Percentiles rank a stretch among this genome's conserved stretches.
Evolutionary conservation across 2,888 invertebrate species (phyloP).

Genomic region (Drosophila phalerata): DNA sequence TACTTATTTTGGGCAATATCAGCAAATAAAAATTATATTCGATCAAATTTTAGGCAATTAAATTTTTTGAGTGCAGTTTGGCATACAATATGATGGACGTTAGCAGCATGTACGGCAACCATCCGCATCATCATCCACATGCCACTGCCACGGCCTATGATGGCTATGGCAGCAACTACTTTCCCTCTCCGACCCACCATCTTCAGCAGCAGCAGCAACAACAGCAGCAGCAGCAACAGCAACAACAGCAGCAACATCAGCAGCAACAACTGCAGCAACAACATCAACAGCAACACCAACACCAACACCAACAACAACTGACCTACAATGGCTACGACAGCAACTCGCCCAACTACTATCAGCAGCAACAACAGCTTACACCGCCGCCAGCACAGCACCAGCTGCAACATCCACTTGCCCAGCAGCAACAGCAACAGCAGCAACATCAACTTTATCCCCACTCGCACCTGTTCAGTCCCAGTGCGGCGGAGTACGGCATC

Average conservation of each 20-base stretch:
- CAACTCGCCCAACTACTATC: slow-evolving; percentile 74
- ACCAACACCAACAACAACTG: slow-evolving; percentile 68
- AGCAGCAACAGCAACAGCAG: slow-evolving; percentile 51
- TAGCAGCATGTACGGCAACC: slow-evolving; percentile 86
- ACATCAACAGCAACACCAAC: slow-evolving; percentile 62
- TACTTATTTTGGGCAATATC: slow-evolving; percentile 8
- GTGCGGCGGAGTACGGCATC: slow-evolving; percentile 85
- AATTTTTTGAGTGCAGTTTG: slow-evolving; percentile 48
- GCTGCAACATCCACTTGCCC: slow-evolving; percentile 59
- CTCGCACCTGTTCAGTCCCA: slow-evolving; percentile 85
- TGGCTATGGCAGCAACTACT: slow-evolving; percentile 81
- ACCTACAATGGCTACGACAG: slow-evolving; percentile 79
- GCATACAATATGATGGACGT: slow-evolving; percentile 86
- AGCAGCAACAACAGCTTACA: slow-evolving; percentile 73
- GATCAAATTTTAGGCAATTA: slow-evolving; percentile 42
- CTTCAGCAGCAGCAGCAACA: slow-evolving; percentile 58
- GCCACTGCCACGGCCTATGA: slow-evolving; percentile 76
- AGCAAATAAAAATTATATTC: neutral
- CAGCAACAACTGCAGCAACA: slow-evolving; percentile 57
- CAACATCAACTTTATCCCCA: slow-evolving; percentile 82
- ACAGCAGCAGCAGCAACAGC: slow-evolving; percentile 38
- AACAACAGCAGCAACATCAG: slow-evolving; percentile 57
- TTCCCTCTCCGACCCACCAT: slow-evolving; percentile 66
- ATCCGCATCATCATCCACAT: slow-evolving; percentile 85
- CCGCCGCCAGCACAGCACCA: slow-evolving; percentile 71